Conservation (phyloP, 2,113 vertebrate species). For the Lepisosteus osseus region DNA sequence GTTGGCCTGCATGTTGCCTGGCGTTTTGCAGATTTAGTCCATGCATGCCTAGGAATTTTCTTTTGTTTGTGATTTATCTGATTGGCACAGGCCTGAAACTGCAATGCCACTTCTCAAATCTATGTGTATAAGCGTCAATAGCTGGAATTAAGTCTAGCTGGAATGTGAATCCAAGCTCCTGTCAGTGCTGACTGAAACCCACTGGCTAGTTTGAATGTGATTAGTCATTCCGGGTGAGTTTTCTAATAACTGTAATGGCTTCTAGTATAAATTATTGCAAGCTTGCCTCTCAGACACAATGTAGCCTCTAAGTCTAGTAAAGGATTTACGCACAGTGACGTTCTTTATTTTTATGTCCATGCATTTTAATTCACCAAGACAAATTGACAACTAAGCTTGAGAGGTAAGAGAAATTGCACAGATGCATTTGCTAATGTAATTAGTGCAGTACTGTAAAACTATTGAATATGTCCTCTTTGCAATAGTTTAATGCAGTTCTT, state of each 20-base stretch:
- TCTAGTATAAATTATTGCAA: conserved; percentile 56
- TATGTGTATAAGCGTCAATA: conserved; percentile 57
- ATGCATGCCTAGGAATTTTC: too few species aligned
- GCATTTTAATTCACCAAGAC: too few species aligned
- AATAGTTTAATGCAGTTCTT: too few species aligned
- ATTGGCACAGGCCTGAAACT: conserved; percentile 48
- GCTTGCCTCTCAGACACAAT: conserved; percentile 52
- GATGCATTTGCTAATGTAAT: too few species aligned
- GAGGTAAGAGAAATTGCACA: too few species aligned
- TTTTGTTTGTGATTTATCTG: conserved; percentile 42
- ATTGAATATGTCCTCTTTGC: too few species aligned
- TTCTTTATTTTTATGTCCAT: too few species aligned
- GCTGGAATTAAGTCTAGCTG: conserved; percentile 29
- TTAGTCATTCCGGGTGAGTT: conserved; percentile 66
- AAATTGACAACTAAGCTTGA: too few species aligned
- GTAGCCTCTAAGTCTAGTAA: conserved; percentile 63
- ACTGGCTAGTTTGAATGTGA: conserved; percentile 41
- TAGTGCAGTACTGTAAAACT: too few species aligned
- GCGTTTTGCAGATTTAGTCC: too few species aligned
- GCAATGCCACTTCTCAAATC: conserved; percentile 45
- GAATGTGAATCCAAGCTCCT: conserved; percentile 39
- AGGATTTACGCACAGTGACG: conserved; percentile 23
- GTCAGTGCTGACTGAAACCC: conserved; percentile 54
- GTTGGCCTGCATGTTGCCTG: too few species aligned
- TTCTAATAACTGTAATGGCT: conserved; percentile 69